These are phyloP conservation scores for Phymatocera aterrima DNA, from an alignment of 2,888 invertebrate genomes.

Conservation along the genomic window DNA sequence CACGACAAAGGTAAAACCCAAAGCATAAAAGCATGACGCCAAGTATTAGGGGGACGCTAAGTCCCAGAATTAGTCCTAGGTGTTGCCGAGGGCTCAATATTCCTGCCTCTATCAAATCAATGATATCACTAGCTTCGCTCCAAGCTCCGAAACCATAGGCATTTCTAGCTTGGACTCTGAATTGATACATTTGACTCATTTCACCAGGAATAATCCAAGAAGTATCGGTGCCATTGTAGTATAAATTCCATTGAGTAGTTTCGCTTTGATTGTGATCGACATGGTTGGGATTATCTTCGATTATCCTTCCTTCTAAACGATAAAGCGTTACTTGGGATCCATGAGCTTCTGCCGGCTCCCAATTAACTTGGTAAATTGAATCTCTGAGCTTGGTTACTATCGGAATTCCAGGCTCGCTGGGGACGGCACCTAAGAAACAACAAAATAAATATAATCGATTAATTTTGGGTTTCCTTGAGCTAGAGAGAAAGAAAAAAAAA, in stretches of 20 bases:
- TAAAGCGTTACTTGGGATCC: slow-evolving; percentile 87
- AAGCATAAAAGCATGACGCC: slow-evolving; percentile 70
- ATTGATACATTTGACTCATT: slow-evolving; percentile 80
- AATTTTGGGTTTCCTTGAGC: background rate
- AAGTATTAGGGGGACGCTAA: slow-evolving; percentile 78
- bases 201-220: slow-evolving; percentile 85
- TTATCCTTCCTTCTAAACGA: slow-evolving; percentile 82
- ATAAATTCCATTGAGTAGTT: slow-evolving; percentile 77
- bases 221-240: slow-evolving; percentile 88
- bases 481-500: background rate
- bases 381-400: slow-evolving; percentile 84
- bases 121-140: slow-evolving; percentile 82
- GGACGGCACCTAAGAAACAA: slow-evolving; percentile 81
- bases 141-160: slow-evolving; percentile 89
- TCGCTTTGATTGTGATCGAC: slow-evolving; percentile 53
- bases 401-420: slow-evolving; percentile 87
- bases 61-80: slow-evolving; percentile 79
- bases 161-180: slow-evolving; percentile 88
- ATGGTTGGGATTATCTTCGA: slow-evolving; percentile 58
- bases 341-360: slow-evolving; percentile 87
- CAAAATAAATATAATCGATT: background rate
- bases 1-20: slow-evolving; percentile 76
- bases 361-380: slow-evolving; percentile 86
- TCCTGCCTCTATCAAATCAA: slow-evolving; percentile 76
- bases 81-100: slow-evolving; percentile 76